Conservation (phyloP, 2,888 invertebrate genomes). For the Folsomia candida region DNA sequence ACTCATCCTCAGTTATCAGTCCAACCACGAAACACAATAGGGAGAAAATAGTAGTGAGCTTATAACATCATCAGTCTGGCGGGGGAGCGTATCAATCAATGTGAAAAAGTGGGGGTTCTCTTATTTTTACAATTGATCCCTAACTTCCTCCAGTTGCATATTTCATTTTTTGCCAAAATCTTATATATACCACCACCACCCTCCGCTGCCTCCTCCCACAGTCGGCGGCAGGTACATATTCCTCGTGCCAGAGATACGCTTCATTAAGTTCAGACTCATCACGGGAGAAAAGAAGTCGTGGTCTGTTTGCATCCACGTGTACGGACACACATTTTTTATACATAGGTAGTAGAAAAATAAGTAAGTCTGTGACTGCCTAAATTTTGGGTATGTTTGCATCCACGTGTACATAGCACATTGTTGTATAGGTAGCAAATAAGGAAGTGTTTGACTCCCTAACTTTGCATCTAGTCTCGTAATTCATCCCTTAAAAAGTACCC, state of each 20-base stretch:
- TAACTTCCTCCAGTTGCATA: conserved; percentile 32
- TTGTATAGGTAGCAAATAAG: too few species aligned
- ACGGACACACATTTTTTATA: too few species aligned
- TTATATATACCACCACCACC: not conserved
- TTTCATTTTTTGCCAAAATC: conserved; percentile 20
- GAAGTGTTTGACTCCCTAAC: too few species aligned
- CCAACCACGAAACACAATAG: not conserved
- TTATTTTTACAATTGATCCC: conserved; percentile 44
- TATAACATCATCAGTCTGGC: conserved; percentile 38
- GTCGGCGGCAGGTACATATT: conserved; percentile 45
- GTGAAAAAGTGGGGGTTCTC: conserved; percentile 35
- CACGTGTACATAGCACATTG: too few species aligned
- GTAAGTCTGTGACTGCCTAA: too few species aligned
- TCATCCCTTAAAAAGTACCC: too few species aligned
- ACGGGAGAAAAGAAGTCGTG: too few species aligned
- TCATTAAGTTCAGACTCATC: conserved; percentile 33
- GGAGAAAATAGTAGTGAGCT: not conserved
- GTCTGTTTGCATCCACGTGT: too few species aligned
- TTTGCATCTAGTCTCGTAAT: too few species aligned
- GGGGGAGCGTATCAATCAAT: conserved; percentile 45
- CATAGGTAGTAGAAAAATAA: too few species aligned
- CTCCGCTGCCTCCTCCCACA: not conserved
- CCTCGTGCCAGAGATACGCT: conserved; percentile 28
- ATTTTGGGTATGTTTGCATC: too few species aligned
- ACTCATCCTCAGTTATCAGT: not conserved